These are phyloP conservation scores for Dolichallabes microphthalmus DNA, from an alignment of 2,113 vertebrate genomes.

Conservation along the genomic window DNA sequence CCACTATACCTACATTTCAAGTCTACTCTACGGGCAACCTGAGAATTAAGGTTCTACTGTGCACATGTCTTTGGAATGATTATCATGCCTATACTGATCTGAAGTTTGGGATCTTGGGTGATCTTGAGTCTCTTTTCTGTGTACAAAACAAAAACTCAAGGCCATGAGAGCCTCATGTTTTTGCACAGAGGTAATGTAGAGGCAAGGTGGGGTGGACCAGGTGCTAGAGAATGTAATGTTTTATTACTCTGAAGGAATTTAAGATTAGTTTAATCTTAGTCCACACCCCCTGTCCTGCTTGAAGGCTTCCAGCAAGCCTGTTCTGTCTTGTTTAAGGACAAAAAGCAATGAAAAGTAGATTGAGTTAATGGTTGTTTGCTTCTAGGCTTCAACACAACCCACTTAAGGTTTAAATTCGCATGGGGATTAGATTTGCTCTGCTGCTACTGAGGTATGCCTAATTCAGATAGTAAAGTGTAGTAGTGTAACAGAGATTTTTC, in stretches of 20 bases:
- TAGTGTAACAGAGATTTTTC: not conserved
- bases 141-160: slow-evolving; percentile 66
- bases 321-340: slow-evolving; percentile 78
- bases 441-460: not conserved
- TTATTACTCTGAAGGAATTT: slow-evolving; percentile 82
- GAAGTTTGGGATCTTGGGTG: slow-evolving; percentile 53
- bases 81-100: slow-evolving; percentile 45
- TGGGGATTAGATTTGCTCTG: slow-evolving; percentile 6
- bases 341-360: slow-evolving; percentile 48
- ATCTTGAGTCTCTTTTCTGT: slow-evolving; percentile 61
- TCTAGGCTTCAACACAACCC: slow-evolving; percentile 25
- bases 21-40: not conserved
- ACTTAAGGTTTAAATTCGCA: slow-evolving; percentile 18
- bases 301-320: slow-evolving; percentile 77
- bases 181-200: slow-evolving; percentile 50
- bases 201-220: slow-evolving; percentile 41
- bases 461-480: not conserved
- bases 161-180: slow-evolving; percentile 58
- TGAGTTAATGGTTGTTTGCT: slow-evolving; percentile 49
- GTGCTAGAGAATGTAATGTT: slow-evolving; percentile 67
- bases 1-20: no score
- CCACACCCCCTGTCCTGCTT: slow-evolving; percentile 70
- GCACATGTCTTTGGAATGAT: slow-evolving; percentile 23
- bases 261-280: slow-evolving; percentile 79
- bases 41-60: not conserved